Base-by-base conservation (phyloP, 2,888 invertebrate genomes). In the Laothoe populi region DNA sequence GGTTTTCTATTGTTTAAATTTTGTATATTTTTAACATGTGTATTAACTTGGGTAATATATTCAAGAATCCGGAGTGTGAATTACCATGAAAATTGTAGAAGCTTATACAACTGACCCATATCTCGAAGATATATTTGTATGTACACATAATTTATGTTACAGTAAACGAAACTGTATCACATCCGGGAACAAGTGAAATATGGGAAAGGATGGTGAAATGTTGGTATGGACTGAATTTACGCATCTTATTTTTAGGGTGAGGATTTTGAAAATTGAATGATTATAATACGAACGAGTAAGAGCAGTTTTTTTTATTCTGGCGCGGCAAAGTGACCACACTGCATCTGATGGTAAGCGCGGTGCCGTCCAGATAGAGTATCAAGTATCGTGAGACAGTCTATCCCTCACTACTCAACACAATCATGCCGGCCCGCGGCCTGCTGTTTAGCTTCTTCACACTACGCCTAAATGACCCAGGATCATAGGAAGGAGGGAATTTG, bases 131-230 rank as follows among this genome's bases (percentile, higher is more conserved):
- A 35, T 53, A 53, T 53, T 35, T 53, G 53, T 31, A 53, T 53
- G 35, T 35, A 35, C 31, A 53, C 31, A 53, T 53, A 35, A 53
- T 53, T 53, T 35, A 53, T 53, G 31, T 11, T 35, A 53, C 35
- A 35, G 53, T 53, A 53, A 53, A 53, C 53, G 53, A 53, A 53
- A 53, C 35, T 48, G 48, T 53, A 53, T 35, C 31, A 49, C 31
- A 49, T 49, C 49, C 49, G 35, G 53, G 19, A 11, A 53, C 16
- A 31, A 53, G 31, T 53, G 35, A 53, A 35, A 53, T 53, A 53
- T 53, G 53, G 19, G 11, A 35, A 35, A 19, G 35, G 35, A 53
- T 53, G 19, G 53, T 16, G 19, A 4, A 19, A 35, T 53, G 49
- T 49, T 49, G 16, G 19, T 53, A 35, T 1, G 11, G 31, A 19